Evolutionary conservation across 2,888 invertebrate genomes (phyloP).

Genomic region (Tanypteryx hageni): DNA sequence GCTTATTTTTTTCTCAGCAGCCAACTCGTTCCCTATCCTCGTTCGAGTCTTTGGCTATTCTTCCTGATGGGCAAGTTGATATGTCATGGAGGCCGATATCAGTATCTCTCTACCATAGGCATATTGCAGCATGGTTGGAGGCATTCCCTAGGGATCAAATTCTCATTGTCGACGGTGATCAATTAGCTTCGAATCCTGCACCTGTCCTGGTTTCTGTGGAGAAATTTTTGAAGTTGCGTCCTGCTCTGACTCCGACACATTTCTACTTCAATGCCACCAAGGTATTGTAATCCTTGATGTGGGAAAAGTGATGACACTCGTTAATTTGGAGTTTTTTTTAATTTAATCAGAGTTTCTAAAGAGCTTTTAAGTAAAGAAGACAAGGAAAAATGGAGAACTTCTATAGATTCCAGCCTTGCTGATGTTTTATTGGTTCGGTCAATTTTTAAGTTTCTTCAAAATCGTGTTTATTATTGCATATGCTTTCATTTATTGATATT

Average conservation of each 20-base stretch:
- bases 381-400: too few relatives aligned
- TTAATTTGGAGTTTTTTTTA: not conserved
- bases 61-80: conserved; percentile 89
- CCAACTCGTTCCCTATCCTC: conserved; percentile 39
- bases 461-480: too few relatives aligned
- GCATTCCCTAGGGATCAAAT: conserved; percentile 95
- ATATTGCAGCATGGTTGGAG: conserved; percentile 93
- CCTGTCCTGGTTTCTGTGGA: conserved; percentile 92
- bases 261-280: conserved; percentile 98
- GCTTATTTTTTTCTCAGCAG: not conserved
- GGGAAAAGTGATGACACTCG: not conserved
- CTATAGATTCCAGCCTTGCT: too few relatives aligned
- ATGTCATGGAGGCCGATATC: conserved; percentile 89
- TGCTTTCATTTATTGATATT: too few relatives aligned
- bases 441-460: too few relatives aligned
- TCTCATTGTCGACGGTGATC: conserved; percentile 96
- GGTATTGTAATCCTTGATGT: conserved; percentile 67
- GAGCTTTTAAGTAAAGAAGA: too few relatives aligned
- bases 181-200: conserved; percentile 92
- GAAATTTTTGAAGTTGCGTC: conserved; percentile 86
- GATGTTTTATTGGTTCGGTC: too few relatives aligned
- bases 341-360: not conserved
- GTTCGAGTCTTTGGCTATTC: conserved; percentile 77
- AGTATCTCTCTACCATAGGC: conserved; percentile 94
- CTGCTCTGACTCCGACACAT: conserved; percentile 87